phyloP scores from a whole-genome alignment of 2,888 invertebrate genomes.

The Muschampia plurimacula region DNA sequence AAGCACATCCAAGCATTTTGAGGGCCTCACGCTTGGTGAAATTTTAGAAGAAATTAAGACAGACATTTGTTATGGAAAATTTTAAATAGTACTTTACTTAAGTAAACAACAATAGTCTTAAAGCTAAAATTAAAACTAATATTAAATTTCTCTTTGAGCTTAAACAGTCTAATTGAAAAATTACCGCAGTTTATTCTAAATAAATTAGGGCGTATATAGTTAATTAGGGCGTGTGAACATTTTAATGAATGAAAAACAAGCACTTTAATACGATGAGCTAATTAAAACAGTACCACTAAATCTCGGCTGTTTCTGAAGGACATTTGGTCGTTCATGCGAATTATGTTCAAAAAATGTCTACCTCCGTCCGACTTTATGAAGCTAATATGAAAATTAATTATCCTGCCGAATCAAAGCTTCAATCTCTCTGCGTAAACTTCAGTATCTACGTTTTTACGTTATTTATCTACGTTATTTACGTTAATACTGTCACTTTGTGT shows the following conservation, averaged over 20 bases:
- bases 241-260: constrained; percentile 26
- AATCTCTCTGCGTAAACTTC: constrained; percentile 24
- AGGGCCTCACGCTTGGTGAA: no score
- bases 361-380: constrained; percentile 26
- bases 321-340: constrained; percentile 24
- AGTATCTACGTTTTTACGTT: constrained; percentile 15
- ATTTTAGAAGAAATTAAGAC: no score
- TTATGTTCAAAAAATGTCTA: constrained; percentile 35
- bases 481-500: constrained; percentile 30
- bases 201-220: background rate
- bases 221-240: constrained; percentile 19
- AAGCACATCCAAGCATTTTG: no score
- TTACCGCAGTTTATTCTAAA: background rate
- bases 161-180: background rate
- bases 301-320: constrained; percentile 20
- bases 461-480: constrained; percentile 18
- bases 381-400: constrained; percentile 39
- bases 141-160: no score
- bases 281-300: constrained; percentile 27
- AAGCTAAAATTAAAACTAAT: no score
- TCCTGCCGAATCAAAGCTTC: constrained; percentile 22
- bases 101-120: no score
- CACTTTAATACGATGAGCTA: constrained; percentile 18
- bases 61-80: no score
- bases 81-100: no score